Percentiles rank a stretch among this genome's conserved stretches.
These are phyloP conservation scores for Sarcophaga carnaria DNA, from an alignment of 2,888 invertebrate species.

Conservation along the genomic window DNA sequence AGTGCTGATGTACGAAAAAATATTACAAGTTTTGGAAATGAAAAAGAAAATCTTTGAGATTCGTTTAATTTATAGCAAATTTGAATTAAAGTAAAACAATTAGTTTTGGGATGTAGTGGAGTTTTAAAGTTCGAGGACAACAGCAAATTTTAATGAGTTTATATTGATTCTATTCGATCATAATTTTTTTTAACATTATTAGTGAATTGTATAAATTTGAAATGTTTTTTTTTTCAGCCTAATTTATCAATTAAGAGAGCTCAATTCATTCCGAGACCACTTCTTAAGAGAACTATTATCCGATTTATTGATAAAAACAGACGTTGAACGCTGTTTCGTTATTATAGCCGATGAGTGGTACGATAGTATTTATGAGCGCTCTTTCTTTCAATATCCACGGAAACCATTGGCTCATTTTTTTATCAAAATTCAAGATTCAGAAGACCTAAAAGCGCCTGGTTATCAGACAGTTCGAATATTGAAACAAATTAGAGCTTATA, in stretches of 20 bases:
- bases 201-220: too few species aligned
- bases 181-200: too few species aligned
- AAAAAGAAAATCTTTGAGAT: too few species aligned
- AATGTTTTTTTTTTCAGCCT: too few species aligned
- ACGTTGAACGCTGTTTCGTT: slow-evolving; percentile 77
- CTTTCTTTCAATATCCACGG: slow-evolving; percentile 72
- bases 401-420: slow-evolving; percentile 77
- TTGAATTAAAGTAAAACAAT: slow-evolving; percentile 4
- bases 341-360: slow-evolving; percentile 79
- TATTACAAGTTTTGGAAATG: too few species aligned
- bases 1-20: too few species aligned
- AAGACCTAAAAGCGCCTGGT: slow-evolving; percentile 86
- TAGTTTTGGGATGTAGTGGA: too few species aligned
- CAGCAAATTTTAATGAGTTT: neutral
- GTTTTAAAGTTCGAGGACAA: neutral
- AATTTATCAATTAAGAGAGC: neutral
- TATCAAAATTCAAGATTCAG: slow-evolving; percentile 85
- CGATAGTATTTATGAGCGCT: slow-evolving; percentile 73
- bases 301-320: slow-evolving; percentile 64
- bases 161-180: too few species aligned
- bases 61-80: neutral
- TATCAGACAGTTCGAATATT: slow-evolving; percentile 84
- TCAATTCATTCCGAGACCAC: slow-evolving; percentile 3
- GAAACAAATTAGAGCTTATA: slow-evolving; percentile 84
- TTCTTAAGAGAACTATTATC: slow-evolving; percentile 41